These are phyloP conservation scores for Drosophila busckii DNA, from an alignment of 1,140 invertebrate species.

Conservation along the genomic window DNA sequence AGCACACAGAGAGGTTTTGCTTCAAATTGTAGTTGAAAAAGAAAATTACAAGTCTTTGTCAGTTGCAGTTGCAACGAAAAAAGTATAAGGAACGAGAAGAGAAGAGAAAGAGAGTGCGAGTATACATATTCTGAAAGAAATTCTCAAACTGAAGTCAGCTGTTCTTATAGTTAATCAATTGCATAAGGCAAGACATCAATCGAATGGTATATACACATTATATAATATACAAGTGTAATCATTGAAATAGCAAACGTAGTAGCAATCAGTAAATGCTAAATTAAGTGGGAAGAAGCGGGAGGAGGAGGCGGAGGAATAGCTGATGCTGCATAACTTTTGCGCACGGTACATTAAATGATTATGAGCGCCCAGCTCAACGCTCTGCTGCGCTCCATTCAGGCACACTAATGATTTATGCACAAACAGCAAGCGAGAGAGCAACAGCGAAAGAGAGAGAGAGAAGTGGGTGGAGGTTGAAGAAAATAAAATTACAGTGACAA, in stretches of 20 bases:
- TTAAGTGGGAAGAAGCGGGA: neutral
- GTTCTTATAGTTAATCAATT: too few species aligned
- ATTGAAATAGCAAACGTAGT: neutral
- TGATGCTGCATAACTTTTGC: slow-evolving; percentile 54
- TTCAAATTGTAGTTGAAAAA: slow-evolving; percentile 17
- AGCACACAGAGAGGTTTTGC: slow-evolving; percentile 26
- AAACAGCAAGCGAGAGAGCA: neutral
- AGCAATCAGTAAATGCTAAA: neutral
- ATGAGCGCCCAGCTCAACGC: too few species aligned
- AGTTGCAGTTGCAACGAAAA: slow-evolving; percentile 47
- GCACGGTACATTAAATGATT: slow-evolving; percentile 63
- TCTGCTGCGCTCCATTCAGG: too few species aligned
- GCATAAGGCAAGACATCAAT: too few species aligned
- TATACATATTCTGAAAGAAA: too few species aligned
- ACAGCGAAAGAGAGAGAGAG: neutral
- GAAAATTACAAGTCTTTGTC: slow-evolving; percentile 64
- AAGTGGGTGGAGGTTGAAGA: neutral
- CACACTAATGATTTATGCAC: slow-evolving; percentile 47
- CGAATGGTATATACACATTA: too few species aligned
- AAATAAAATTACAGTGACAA: slow-evolving; percentile 59
- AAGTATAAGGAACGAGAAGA: slow-evolving; percentile 8
- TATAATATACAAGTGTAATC: too few species aligned
- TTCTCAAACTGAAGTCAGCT: too few species aligned
- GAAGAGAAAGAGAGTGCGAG: slow-evolving; percentile 14
- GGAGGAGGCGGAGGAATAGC: neutral